Evolutionary conservation across 2,888 invertebrate genomes (phyloP).

Genomic region (Lithosia quadra): DNA sequence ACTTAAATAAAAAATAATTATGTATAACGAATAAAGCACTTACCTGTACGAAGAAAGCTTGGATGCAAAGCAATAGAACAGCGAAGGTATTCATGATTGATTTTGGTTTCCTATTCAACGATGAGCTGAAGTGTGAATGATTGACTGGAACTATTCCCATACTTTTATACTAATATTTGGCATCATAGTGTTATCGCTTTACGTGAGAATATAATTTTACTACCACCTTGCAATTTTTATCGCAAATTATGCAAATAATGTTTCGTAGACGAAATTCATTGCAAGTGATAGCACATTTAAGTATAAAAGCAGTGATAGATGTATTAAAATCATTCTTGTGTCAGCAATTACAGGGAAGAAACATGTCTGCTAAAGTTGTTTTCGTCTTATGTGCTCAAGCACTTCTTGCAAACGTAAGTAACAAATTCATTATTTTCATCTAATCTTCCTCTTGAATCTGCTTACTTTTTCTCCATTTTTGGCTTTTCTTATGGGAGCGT

Average conservation of each 20-base stretch:
- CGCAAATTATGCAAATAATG: not conserved
- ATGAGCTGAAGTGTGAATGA: conserved; percentile 16
- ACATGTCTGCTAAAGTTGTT: not conserved
- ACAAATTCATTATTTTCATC: not conserved
- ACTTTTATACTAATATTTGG: not conserved
- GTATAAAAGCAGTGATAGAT: not conserved
- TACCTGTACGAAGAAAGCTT: conserved; percentile 44
- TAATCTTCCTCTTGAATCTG: not conserved
- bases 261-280: not conserved
- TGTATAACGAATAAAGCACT: not conserved
- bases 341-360: not conserved
- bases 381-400: not conserved
- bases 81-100: conserved; percentile 36
- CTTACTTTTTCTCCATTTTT: too few relatives aligned
- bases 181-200: not conserved
- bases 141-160: not conserved
- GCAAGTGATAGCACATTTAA: not conserved
- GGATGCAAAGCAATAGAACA: conserved; percentile 38
- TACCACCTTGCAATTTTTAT: not conserved
- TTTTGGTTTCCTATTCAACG: conserved; percentile 8
- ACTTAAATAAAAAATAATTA: too few relatives aligned
- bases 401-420: not conserved
- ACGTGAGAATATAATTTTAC: not conserved
- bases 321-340: not conserved
- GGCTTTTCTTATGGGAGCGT: not conserved